Base-by-base conservation (phyloP, 2,113 vertebrate species). In the Pleuronectes platessa region DNA sequence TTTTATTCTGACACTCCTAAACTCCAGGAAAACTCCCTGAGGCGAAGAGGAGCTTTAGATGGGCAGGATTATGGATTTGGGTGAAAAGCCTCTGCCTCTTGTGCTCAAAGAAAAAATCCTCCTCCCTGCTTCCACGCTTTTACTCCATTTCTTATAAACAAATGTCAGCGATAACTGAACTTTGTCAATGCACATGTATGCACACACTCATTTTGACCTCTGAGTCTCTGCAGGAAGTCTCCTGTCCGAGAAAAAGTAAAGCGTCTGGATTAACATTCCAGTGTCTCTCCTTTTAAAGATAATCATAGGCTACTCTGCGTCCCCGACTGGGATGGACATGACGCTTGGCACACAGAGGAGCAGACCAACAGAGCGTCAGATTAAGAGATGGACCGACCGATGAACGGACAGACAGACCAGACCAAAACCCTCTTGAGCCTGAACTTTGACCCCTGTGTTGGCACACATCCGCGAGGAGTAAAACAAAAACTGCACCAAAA, bases 301-400 rank as follows among this genome's bases (percentile, higher is more conserved):
- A 86, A 88, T 78, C 75, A 83, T 8, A 80, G 78, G 67, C 27
- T 75, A 61, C 75, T 78, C 65, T 60, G 58, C 59, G 31, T 83
- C 59, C 27, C 67, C 1, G 18, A 56, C 76, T 81, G 68, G 63
- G 71, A 75, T 63, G 54, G 61, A 65, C 82, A 82, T 78, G 47
- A 84, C 70, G 71, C 78, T 71, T 61, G 71, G 49, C 0, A n/a
- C 37, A 61, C 40, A 58, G 45, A 68, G 51, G 79, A 51, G 18
- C 59, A 56, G 24, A 71, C 54, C 56, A 64, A 64, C 53, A 70
- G 58, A 65, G 45, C 14, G 40, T 62, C 64, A 61, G 81, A 75
- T 74, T 60, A 81, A 78, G 71, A 87, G 78, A 83, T 79, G 66
- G 84, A 74, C 55, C 70, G 55, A 79, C 76, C 66, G 84, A 85